A percentile compares a stretch with the other conserved stretches of the same genome.
Conservation (phyloP, 2,797 vertebrate genomes). For the Cheirogaleus major region DNA sequence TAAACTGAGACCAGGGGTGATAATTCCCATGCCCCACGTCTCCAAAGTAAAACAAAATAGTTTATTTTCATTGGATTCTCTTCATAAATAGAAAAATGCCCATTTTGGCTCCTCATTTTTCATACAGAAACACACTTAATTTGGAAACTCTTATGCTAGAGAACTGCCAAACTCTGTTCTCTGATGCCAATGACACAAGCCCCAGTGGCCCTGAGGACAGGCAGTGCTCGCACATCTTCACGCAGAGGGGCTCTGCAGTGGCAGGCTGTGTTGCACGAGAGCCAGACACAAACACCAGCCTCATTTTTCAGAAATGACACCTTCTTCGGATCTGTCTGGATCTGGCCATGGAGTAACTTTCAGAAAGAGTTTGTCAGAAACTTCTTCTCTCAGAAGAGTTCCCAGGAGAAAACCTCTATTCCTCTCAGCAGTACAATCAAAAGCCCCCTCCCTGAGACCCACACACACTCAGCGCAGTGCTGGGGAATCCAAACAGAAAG, state of each 20-base stretch:
- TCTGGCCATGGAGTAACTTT: constrained; percentile 28
- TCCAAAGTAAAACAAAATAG: background rate
- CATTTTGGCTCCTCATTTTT: background rate
- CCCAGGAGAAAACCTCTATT: background rate
- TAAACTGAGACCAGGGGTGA: constrained; percentile 11
- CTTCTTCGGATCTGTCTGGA: background rate
- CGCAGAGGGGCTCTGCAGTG: background rate
- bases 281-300: background rate
- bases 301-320: background rate
- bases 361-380: background rate
- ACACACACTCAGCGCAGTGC: background rate
- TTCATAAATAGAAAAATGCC: background rate
- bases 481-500: background rate
- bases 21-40: background rate
- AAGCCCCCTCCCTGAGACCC: background rate
- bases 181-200: background rate
- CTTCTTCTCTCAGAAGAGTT: constrained; percentile 1
- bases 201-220: background rate
- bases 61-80: background rate
- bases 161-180: background rate
- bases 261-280: fast-evolving
- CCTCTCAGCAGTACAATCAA: background rate
- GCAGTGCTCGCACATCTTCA: fast-evolving
- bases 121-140: background rate
- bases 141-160: background rate